Percentiles rank a stretch among this genome's conserved stretches.
Conservation (phyloP, 2,113 vertebrate species). For the Chlamydotis undulata region DNA sequence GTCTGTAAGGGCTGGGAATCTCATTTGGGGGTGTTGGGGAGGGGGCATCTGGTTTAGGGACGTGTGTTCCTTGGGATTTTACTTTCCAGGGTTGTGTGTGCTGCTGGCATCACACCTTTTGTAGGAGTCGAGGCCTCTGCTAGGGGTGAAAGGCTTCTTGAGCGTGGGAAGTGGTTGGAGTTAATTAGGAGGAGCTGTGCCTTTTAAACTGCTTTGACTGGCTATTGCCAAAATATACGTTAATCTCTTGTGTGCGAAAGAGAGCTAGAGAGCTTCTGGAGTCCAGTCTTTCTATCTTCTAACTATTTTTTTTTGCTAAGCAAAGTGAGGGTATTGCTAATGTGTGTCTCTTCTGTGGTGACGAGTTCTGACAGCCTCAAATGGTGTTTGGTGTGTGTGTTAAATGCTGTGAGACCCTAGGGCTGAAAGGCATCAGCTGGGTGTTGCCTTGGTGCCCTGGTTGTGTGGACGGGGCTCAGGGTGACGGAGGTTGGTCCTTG, state of each 20-base stretch:
- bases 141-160: neutral
- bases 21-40: neutral
- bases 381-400: neutral
- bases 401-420: neutral
- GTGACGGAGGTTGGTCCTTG: neutral
- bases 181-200: neutral
- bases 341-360: neutral
- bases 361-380: neutral
- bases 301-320: neutral
- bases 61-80: neutral
- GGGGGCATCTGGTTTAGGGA: neutral
- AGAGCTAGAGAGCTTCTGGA: neutral
- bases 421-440: neutral
- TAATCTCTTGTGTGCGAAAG: neutral
- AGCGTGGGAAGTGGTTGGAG: neutral
- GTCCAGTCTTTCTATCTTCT: neutral
- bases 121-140: neutral
- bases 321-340: neutral
- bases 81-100: neutral
- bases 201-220: neutral
- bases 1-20: constrained; percentile 69
- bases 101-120: neutral
- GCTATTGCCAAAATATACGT: neutral
- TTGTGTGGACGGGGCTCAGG: neutral
- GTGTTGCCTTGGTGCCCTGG: neutral